Base-by-base conservation (phyloP, 1,140 invertebrate genomes). In the Mactra quadrangularis region DNA sequence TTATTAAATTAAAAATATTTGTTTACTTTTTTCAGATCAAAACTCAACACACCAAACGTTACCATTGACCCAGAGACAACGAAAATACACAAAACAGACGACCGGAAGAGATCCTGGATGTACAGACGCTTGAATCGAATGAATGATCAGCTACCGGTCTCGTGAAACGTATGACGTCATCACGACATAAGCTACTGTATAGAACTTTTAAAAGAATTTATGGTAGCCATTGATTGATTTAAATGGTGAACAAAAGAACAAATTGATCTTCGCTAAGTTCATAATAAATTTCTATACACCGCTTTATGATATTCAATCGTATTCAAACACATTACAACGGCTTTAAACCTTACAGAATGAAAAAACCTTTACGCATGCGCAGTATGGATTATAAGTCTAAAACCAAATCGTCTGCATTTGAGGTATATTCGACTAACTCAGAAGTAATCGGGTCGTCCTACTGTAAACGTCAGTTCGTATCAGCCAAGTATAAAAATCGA, bases 351-450 rank as follows among this genome's bases (percentile, higher is more conserved):
- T 9, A 19, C 62, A 75, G 13, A 59, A 75, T 75, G 72, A 75
- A 60, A 75, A 33, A 27, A 25, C 72, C 72, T 6, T 52, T 25
- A 33, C 53, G 72, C 72, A 47, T 75, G 72, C 72, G 72, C 41
- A 45, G 19, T 27, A 66, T 7, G 22, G 62, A 66, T 66, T 15
- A 53, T 38, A 25, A 27, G 27, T 25, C 17, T 45, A 35, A 45
- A n/a, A 60, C 22, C 15, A 41, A 75, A 33, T 75, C 72, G 72
- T 75, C 53, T 75, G 55, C 72, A 41, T 75, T 60, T 55, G 72
- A 75, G n/a, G 38, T 59, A n/a, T 31, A 25, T 75, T 29, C 53
- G 53, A 35, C 60, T 2, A 52, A 29, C 11, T 71, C 68, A 71
- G 57, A 75, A 4, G 53, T 17, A 27, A 75, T 45, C 57, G 72